Evolutionary conservation across 1,140 invertebrate species (phyloP), one percentile per base, ranked within the genome.

Genomic region (Caenorhabditis inopinata): DNA sequence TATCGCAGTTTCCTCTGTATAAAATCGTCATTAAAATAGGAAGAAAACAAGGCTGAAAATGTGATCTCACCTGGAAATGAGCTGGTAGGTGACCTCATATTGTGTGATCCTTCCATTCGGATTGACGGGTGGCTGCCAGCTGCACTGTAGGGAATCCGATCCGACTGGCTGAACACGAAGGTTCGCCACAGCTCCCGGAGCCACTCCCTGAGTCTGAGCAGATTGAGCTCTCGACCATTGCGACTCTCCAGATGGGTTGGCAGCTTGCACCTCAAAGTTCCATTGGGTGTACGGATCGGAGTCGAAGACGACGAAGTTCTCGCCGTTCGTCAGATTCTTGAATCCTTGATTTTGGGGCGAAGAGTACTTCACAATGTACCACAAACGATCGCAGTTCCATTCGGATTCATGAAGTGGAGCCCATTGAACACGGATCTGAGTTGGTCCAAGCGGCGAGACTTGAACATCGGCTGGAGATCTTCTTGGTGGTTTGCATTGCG

Each of bases 281-380:
- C 87, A 88, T 76, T 85, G 84, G 16, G 87, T 89, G 74, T 79
- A 87, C 11, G 87, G 87, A 68, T 88, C 86, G 1, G 87, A 88
- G 45, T 86, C 85, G 68, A 88, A 89, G 23, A 88, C 74, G 32
- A 85, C 85, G 11, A 78, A 53, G 18, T 78, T 84, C 58, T 89
- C 87, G 18, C 87, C 83, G 32, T 81, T 76, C 1, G 86, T 88
- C 38, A 89, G 21, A 51, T 88, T 88, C 14, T 81, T 80, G 78
- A 83, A 88, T 29, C 87, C 86, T 81, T 87, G 86, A 29, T 84
- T 84, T 62, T 87, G 81, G 12, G 87, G 81, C 45, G 85, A 87
- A 35, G 81, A 84, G 82, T 88, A 89, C 74, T 88, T 88, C 47
- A 88, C 85, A 29, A 88, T 80, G 73, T 88, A 88, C 87, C 87